Conservation (phyloP, 2,888 invertebrate species). For the Ectemnius cavifrons region DNA sequence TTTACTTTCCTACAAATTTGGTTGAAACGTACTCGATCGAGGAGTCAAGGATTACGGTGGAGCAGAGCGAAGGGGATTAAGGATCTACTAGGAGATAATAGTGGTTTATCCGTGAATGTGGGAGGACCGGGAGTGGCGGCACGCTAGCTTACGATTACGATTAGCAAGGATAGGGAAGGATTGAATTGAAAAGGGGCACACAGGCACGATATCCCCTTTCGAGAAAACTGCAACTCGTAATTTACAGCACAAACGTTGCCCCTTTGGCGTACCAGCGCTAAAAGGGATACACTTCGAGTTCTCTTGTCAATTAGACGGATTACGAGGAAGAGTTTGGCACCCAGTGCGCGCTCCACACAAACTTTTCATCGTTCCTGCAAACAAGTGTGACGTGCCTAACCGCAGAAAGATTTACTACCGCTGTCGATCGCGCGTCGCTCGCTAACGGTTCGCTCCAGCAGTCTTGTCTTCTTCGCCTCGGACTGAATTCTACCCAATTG, state of each 20-base stretch:
- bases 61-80: slow-evolving; percentile 12
- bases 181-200: neutral
- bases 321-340: slow-evolving; percentile 18
- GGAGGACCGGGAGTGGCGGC: slow-evolving; percentile 31
- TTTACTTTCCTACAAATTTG: no score
- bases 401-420: slow-evolving; percentile 66
- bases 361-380: slow-evolving; percentile 62
- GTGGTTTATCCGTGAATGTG: slow-evolving; percentile 12
- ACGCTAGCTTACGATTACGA: slow-evolving; percentile 57
- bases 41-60: neutral
- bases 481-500: no score
- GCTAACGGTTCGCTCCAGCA: slow-evolving; percentile 35
- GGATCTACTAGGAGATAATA: slow-evolving; percentile 17
- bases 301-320: slow-evolving; percentile 53
- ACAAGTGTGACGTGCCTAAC: slow-evolving; percentile 69
- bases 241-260: slow-evolving; percentile 34
- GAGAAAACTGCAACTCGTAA: slow-evolving; percentile 39
- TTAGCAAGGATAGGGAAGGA: slow-evolving; percentile 24
- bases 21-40: neutral
- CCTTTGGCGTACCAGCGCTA: slow-evolving; percentile 13
- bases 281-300: slow-evolving; percentile 14
- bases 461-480: neutral
- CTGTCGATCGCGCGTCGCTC: slow-evolving; percentile 3
- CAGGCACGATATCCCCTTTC: slow-evolving; percentile 15
- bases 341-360: slow-evolving; percentile 20